Base-by-base conservation (phyloP, 2,888 invertebrate species). In the Eledona agricola region DNA sequence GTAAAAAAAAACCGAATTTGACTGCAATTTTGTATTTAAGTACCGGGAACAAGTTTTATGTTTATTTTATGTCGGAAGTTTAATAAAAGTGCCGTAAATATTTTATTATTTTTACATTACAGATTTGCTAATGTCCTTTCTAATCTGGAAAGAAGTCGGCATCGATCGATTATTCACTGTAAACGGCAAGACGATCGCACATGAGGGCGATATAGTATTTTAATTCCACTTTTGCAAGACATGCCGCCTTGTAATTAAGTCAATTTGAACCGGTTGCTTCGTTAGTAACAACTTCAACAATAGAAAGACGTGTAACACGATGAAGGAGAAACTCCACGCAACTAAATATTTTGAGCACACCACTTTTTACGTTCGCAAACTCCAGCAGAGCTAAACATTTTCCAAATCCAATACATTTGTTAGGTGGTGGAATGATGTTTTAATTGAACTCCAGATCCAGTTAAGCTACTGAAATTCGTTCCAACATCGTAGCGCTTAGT, bases 1-100 rank as follows among this genome's bases (percentile, higher is more conserved):
- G 45, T 51, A 51, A 45, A 51, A 37, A 51, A 45, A 51, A 51
- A 51, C 35, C 12, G 45, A 51, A 51, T 51, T 51, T 51, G 45
- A 45, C 51, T 51, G 51, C 51, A 51, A 51, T 51, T 51, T 51
- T 51, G 51, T 51, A 45, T 35, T 51, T 37, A 45, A 45, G 23
- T 10, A 32, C 6, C 34, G 9, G 19, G 35, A 25, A 31, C 19
- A 42, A 37, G 17, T 51, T 51, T 51, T 51, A 51, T 37, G 51
- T 35, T 43, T 32, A 51, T 51, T 51, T 51, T 51, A 51, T 45
- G 45, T 17, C 22, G 13, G 19, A 45, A 37, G 45, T 51, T 43
- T 35, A 37, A 45, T 51, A 31, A 51, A 37, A 42, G 20, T 20
- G 45, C 16, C 43, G 35, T 51, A 51, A 51, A 51, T 51, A 45